Evolutionary conservation across 1,140 invertebrate genomes (phyloP).

Genomic region (Andricus grossulariae): DNA sequence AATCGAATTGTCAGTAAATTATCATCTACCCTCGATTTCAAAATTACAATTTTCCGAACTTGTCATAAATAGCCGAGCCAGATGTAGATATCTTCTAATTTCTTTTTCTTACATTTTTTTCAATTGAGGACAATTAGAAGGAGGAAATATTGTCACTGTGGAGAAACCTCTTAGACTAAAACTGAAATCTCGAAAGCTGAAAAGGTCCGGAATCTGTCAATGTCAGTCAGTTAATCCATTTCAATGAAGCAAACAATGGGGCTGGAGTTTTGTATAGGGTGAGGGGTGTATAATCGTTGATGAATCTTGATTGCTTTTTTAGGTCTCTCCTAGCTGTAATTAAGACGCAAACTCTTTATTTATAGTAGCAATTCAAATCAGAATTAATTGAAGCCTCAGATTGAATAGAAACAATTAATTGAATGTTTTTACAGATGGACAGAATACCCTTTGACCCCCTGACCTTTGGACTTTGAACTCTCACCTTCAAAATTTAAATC

Average conservation of each 20-base stretch:
- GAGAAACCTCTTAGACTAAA: not conserved
- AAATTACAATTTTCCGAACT: too few species aligned
- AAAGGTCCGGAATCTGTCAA: constrained; percentile 16
- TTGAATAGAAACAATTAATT: too few species aligned
- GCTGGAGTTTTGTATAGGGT: not conserved
- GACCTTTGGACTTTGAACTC: too few species aligned
- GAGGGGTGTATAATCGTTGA: constrained; percentile 6
- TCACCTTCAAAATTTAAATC: too few species aligned
- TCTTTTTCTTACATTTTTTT: not conserved
- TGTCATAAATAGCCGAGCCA: not conserved
- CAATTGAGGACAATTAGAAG: not conserved
- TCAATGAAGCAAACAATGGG: constrained; percentile 28
- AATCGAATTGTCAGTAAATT: not conserved
- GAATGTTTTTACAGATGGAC: too few species aligned
- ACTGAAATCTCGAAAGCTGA: not conserved
- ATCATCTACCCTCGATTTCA: too few species aligned
- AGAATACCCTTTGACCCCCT: too few species aligned
- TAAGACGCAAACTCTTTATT: not conserved
- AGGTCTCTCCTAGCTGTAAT: not conserved
- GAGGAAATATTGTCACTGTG: not conserved
- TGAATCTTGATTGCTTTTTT: constrained; percentile 29
- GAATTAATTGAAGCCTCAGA: too few species aligned
- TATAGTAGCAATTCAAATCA: too few species aligned
- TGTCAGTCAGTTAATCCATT: constrained; percentile 27
- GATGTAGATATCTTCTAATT: not conserved